Conservation (phyloP, 2,113 vertebrate species). For the Cryptotis parvus region DNA sequence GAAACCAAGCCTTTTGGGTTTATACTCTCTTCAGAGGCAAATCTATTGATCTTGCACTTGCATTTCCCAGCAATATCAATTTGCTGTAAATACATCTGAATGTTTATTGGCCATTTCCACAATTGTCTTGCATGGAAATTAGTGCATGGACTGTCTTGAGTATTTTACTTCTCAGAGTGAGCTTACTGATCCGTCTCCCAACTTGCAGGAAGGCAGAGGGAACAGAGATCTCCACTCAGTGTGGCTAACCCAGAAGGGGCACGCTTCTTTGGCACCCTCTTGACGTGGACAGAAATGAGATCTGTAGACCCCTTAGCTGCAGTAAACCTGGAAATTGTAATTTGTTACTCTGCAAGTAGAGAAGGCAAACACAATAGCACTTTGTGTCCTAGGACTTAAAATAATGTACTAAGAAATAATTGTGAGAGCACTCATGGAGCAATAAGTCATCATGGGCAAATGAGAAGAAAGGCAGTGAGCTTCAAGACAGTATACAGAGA, state of each 20-base stretch:
- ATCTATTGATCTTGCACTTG: background rate
- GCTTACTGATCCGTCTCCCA: background rate
- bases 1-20: background rate
- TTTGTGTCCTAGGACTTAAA: background rate
- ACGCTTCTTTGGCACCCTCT: background rate
- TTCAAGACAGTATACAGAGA: background rate
- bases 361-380: background rate
- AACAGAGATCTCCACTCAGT: fast-evolving
- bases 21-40: background rate
- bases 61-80: background rate
- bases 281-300: too few relatives aligned
- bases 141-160: too few relatives aligned
- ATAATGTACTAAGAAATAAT: background rate
- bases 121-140: background rate
- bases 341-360: background rate
- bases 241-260: background rate
- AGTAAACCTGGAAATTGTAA: background rate
- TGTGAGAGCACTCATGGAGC: background rate
- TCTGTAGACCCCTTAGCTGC: background rate
- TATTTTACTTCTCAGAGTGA: background rate
- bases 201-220: background rate
- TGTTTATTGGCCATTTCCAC: background rate
- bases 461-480: background rate
- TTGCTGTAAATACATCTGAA: background rate
- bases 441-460: background rate